Conservation (phyloP, 1,140 invertebrate species). For the Hydropsyche tenuis region DNA sequence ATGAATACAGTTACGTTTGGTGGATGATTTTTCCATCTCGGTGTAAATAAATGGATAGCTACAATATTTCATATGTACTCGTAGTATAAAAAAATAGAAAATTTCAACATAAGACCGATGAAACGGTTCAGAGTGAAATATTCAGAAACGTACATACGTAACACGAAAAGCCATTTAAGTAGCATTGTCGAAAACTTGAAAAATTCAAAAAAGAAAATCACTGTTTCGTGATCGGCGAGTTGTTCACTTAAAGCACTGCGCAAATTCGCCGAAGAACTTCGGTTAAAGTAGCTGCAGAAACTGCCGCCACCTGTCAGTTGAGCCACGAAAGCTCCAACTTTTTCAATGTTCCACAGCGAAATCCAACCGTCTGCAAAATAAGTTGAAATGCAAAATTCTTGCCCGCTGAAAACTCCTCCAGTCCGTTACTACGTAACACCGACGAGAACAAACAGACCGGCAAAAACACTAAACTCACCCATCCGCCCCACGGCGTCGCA, state of each 20-base stretch:
- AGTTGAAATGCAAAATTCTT: slow-evolving; percentile 30
- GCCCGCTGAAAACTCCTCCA: slow-evolving; percentile 1
- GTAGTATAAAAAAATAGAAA: too few relatives aligned
- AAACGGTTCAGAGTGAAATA: too few relatives aligned
- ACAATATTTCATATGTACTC: too few relatives aligned
- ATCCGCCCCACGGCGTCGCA: too few relatives aligned
- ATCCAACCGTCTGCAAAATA: slow-evolving; percentile 30
- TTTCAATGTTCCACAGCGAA: slow-evolving; percentile 32
- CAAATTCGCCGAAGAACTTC: slow-evolving; percentile 18
- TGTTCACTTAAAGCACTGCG: slow-evolving; percentile 30
- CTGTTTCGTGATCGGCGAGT: slow-evolving; percentile 17
- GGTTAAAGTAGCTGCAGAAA: slow-evolving; percentile 16
- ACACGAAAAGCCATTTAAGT: neutral
- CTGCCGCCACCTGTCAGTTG: slow-evolving; percentile 29
- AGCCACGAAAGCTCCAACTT: slow-evolving; percentile 25
- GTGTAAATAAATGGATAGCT: neutral
- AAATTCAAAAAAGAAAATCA: slow-evolving; percentile 17
- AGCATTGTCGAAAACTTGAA: neutral
- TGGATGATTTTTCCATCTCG: neutral
- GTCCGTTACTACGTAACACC: neutral
- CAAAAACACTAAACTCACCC: neutral
- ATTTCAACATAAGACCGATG: too few relatives aligned
- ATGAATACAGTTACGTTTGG: neutral
- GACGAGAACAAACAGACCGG: slow-evolving; percentile 1
- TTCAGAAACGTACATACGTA: too few relatives aligned